These are phyloP conservation scores for Macrophya alboannulata DNA, from an alignment of 2,888 invertebrate genomes.

Conservation along the genomic window DNA sequence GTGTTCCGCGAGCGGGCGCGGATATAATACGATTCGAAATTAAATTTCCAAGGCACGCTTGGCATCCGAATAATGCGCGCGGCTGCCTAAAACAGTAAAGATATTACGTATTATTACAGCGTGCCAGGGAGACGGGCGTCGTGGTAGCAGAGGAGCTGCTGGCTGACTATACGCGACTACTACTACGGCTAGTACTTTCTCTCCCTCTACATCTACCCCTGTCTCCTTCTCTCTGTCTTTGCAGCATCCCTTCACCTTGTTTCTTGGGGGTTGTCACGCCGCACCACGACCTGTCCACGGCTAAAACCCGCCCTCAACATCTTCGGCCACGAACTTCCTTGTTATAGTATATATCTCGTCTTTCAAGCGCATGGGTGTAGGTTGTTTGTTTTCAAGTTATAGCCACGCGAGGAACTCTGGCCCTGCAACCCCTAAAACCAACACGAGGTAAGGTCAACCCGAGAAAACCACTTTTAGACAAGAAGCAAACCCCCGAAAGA, in stretches of 20 bases:
- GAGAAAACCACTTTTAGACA: background rate
- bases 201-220: background rate
- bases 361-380: background rate
- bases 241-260: background rate
- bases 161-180: constrained; percentile 6
- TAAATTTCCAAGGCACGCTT: constrained; percentile 76
- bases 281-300: constrained; percentile 21
- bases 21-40: constrained; percentile 78
- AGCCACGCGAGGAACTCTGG: background rate
- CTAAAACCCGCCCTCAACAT: constrained; percentile 11
- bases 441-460: constrained; percentile 1
- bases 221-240: background rate
- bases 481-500: background rate
- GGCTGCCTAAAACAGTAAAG: constrained; percentile 78
- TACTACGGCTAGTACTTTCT: background rate
- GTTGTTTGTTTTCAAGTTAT: constrained; percentile 47
- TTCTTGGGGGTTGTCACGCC: constrained; percentile 29
- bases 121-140: constrained; percentile 67
- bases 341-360: constrained; percentile 18
- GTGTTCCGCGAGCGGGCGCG: constrained; percentile 64
- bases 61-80: constrained; percentile 77
- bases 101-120: constrained; percentile 78
- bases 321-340: constrained; percentile 27
- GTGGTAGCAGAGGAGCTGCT: constrained; percentile 26
- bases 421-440: constrained; percentile 2